Evolutionary conservation across 2,888 invertebrate species (phyloP).

Genomic region (Clitarchus hookeri): DNA sequence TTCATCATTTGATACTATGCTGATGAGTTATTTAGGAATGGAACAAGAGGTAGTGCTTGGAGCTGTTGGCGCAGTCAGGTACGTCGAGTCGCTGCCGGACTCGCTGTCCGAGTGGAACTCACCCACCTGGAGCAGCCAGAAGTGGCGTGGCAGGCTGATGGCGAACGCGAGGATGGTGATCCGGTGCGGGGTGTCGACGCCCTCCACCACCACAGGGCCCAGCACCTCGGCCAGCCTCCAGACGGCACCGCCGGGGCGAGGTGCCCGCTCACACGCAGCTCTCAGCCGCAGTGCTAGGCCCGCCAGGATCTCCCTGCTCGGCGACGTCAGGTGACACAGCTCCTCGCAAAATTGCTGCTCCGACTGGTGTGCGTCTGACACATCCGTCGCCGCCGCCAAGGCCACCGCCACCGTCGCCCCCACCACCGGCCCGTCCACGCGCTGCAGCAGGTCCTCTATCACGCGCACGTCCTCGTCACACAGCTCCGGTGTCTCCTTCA

Average conservation of each 20-base stretch:
- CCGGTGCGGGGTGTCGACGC: not conserved
- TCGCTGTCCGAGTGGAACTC: not conserved
- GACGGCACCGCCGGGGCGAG: not conserved
- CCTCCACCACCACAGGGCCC: not conserved
- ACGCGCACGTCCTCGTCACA: not conserved
- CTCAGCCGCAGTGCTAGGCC: not conserved
- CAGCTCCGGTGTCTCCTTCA: not conserved
- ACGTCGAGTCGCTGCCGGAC: not conserved
- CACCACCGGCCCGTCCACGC: not conserved
- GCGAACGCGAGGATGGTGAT: not conserved
- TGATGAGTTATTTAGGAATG: too few relatives aligned
- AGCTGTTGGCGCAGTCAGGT: not conserved
- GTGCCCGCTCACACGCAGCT: not conserved
- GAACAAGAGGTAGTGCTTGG: not conserved
- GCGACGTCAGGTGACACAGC: not conserved
- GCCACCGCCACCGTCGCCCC: not conserved
- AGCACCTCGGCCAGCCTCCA: not conserved
- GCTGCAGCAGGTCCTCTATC: not conserved
- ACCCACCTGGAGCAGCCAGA: not conserved
- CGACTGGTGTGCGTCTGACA: not conserved
- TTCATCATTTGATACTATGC: too few relatives aligned
- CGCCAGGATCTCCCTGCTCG: not conserved
- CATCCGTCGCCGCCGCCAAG: not conserved
- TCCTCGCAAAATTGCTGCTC: not conserved
- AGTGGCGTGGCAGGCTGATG: not conserved